Evolutionary conservation across 2,888 invertebrate genomes (phyloP).

Genomic region (Phengaris arion): DNA sequence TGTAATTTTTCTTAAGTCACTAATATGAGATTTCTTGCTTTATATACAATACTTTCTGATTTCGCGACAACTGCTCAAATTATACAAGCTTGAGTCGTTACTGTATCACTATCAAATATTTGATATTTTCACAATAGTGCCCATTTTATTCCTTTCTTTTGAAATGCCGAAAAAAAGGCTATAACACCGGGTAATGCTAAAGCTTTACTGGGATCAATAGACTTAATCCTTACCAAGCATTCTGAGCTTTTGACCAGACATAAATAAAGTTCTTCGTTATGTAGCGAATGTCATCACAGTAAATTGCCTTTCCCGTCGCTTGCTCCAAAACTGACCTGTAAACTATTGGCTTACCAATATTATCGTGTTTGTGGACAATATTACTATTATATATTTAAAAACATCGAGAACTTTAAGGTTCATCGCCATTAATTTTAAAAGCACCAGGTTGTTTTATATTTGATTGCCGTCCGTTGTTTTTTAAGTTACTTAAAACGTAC

Average conservation of each 20-base stretch:
- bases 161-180: constrained; percentile 86
- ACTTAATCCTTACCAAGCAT: constrained; percentile 88
- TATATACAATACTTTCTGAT: constrained; percentile 86
- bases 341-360: constrained; percentile 87
- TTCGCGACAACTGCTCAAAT: constrained; percentile 89
- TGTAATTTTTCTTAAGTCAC: constrained; percentile 88
- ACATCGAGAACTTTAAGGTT: constrained; percentile 84
- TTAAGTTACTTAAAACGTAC: constrained; percentile 65
- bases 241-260: constrained; percentile 88
- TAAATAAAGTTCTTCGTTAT: constrained; percentile 87
- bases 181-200: constrained; percentile 87
- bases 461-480: constrained; percentile 40
- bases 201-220: constrained; percentile 86
- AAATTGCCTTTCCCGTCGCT: constrained; percentile 94
- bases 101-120: constrained; percentile 86
- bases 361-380: constrained; percentile 79
- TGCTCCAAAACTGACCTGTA: constrained; percentile 93
- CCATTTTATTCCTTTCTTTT: constrained; percentile 81
- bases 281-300: constrained; percentile 90
- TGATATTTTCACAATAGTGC: constrained; percentile 85
- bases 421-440: constrained; percentile 51
- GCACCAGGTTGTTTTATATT: constrained; percentile 50
- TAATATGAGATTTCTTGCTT: constrained; percentile 87
- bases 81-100: constrained; percentile 88
- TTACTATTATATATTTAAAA: constrained; percentile 71